Evolutionary conservation across 2,888 invertebrate species (phyloP).

Genomic region (Chaetogeoica ovagalla): DNA sequence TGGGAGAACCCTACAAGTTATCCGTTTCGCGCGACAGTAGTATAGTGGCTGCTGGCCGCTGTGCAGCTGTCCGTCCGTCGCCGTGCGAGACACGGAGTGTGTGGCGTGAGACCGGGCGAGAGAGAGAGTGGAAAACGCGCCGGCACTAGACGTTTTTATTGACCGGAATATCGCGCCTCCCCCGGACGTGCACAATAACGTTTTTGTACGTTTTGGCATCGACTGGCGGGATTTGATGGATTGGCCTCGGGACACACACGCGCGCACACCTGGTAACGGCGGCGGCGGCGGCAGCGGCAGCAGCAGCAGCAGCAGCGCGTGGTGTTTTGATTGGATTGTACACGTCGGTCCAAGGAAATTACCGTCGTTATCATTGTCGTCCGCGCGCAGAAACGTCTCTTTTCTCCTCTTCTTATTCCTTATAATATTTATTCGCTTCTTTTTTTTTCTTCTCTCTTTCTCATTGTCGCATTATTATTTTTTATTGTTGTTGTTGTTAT

Average conservation of each 20-base stretch:
- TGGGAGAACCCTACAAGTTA: conserved; percentile 39
- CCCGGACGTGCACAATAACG: conserved; percentile 47
- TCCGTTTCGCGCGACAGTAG: conserved; percentile 6
- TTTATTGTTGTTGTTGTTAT: too few species aligned
- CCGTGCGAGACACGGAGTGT: neutral
- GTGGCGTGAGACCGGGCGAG: neutral
- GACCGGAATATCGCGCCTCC: conserved; percentile 45
- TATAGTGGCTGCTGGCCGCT: conserved; percentile 4
- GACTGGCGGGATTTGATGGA: conserved; percentile 41
- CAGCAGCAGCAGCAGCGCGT: conserved; percentile 15
- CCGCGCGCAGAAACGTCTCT: conserved; percentile 28
- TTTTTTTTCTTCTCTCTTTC: too few species aligned
- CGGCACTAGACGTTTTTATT: conserved; percentile 49
- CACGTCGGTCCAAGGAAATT: neutral
- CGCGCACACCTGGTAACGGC: conserved; percentile 7
- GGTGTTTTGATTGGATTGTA: conserved; percentile 48
- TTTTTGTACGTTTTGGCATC: conserved; percentile 20
- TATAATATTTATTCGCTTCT: too few species aligned
- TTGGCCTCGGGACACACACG: conserved; percentile 42
- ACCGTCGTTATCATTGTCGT: conserved; percentile 46
- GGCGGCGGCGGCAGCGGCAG: too few species aligned
- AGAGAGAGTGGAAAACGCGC: neutral
- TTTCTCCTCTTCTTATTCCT: neutral
- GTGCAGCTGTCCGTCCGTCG: neutral
- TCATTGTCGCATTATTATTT: too few species aligned